Evolutionary conservation across 2,888 invertebrate genomes (phyloP), one percentile per base, ranked within the genome.

Genomic region (Desoria tigrina): DNA sequence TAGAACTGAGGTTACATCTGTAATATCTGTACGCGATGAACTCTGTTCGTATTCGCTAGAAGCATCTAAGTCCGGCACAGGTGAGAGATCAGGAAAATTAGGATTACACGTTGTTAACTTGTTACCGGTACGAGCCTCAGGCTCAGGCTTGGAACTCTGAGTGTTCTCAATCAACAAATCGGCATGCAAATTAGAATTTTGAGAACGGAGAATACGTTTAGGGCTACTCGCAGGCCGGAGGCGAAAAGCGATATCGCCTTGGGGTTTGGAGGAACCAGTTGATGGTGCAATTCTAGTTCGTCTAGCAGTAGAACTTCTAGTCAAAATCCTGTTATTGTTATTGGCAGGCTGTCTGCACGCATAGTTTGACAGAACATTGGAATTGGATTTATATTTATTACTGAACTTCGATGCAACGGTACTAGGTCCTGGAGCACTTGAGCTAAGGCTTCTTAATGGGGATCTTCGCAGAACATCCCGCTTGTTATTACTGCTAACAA

Each of bases 401-500:
- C n/a, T 45, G 9, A 16, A 9, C 32, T 32, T 32, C 6, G 32
- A 32, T 11, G 32, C 32, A n/a, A n/a, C n/a, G n/a, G n/a, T n/a
- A n/a, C n/a, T n/a, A 16, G 39, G 39, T 9, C 16, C 9, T 16
- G 39, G 39, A 6, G 21, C n/a, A 16, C 45, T 21, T 21, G 16
- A 18, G 21, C 45, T 45, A 18, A 18, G 6, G 21, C 45, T 45
- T 21, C 45, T 16, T 18, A 18, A 21, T 16, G 16, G 45, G 21
- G 16, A 45, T 21, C 21, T 16, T 16, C 37, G 32, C 45, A 27
- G 66, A 42, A 11, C 32, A 49, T 14, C 58, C 42, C 28, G 57
- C 28, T 45, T 61, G 61, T 32, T 58, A 49, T 21, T 61, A 42
- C 32, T 57, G 53, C 45, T 2, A 45, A 6, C 16, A 23, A 42